phyloP scores from a whole-genome alignment of 2,888 invertebrate species.

The Leptinotarsa juncta region DNA sequence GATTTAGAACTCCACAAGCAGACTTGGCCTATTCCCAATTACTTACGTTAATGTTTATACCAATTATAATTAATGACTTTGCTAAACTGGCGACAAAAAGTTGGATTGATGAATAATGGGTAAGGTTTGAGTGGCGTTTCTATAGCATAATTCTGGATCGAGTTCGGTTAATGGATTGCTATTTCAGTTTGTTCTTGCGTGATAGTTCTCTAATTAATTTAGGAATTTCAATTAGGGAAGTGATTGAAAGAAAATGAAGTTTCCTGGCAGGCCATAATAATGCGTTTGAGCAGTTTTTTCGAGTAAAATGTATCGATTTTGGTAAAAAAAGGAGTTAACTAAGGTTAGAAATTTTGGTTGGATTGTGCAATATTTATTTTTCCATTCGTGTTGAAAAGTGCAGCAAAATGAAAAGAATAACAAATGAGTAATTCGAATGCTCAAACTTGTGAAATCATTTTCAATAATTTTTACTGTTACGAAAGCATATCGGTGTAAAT shows the following conservation, averaged over 20 bases:
- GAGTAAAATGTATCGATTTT: background rate
- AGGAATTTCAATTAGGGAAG: conserved; percentile 21
- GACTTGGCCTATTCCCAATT: conserved; percentile 54
- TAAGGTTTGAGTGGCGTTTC: conserved; percentile 32
- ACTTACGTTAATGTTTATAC: conserved; percentile 47
- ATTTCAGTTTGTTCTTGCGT: conserved; percentile 33
- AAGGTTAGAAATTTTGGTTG: too few species aligned
- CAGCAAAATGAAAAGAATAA: too few species aligned
- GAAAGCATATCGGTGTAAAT: too few species aligned
- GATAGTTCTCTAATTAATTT: conserved; percentile 31
- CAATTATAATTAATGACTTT: conserved; percentile 52
- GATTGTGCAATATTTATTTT: too few species aligned
- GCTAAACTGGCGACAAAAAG: conserved; percentile 41
- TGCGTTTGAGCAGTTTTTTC: background rate
- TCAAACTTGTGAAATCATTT: too few species aligned
- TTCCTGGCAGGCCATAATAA: background rate
- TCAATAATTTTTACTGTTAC: too few species aligned
- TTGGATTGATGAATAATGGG: conserved; percentile 39
- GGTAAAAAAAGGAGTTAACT: background rate
- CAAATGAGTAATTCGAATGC: too few species aligned
- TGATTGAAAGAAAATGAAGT: background rate
- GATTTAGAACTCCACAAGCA: conserved; percentile 52
- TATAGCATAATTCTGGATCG: conserved; percentile 33
- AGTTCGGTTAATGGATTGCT: conserved; percentile 35
- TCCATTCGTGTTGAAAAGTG: too few species aligned